Base-by-base conservation (phyloP, 2,797 vertebrate species). In the Ispidina picta region DNA sequence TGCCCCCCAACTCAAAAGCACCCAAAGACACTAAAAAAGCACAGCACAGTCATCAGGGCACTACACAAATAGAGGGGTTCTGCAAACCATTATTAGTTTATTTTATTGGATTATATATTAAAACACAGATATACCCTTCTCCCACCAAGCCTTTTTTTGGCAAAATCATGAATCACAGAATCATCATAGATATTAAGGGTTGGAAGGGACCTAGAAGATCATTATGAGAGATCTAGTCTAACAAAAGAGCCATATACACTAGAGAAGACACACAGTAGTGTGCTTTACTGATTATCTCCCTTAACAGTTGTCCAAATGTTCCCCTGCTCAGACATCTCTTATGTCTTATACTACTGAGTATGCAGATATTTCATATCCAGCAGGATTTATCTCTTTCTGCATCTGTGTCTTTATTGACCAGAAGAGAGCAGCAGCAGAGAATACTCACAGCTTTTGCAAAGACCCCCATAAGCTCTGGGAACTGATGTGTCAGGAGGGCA, bases 401-500 rank as follows among this genome's bases (percentile, higher is more conserved):
- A 43, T 4, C 49, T 41, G 20, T 69, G 26, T 70, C 52, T 76
- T 55, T 74, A 58, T 83, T 75, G 58, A 72, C 37, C 23, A 58
- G 66, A 75, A 64, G 41, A 59, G 21, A 94, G 52, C 20, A 52
- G 72, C n/a, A 58, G 33, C 58, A 93, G 31, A 39, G 58, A 73
- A 96, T 93, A 99, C 99, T 99, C 97, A 99, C 99, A 86, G 99
- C 99, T 98, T 99, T 99, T 94, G 99, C 99, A 5, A 99, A 99
- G 96, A 99, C 99, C 56, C 99, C 99, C 99, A 99, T 99, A 89
- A 99, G 99, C 90, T 99, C 99, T 12, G 99, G 99, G 93, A 99
- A 99, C 98, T 99, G 99, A 96, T 99, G 99, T 95, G 99, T 99
- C 98, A 99, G 98, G 94, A 99, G 98, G 63, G 99, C 99, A 66